Percentiles rank a stretch among this genome's conserved stretches.
Evolutionary conservation across 2,888 invertebrate species (phyloP).

Genomic region (Dioctria rufipes): DNA sequence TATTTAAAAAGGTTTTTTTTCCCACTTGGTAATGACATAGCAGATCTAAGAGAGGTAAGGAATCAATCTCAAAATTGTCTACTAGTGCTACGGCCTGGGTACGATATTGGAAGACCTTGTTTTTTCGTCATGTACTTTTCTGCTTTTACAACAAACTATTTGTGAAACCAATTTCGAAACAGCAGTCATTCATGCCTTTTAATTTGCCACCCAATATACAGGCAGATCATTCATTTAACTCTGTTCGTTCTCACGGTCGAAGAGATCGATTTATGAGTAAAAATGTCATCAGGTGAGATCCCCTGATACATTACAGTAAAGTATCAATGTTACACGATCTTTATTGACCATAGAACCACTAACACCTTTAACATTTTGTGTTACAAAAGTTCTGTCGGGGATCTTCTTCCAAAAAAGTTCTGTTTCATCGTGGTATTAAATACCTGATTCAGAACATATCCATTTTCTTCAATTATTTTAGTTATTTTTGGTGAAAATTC

Average conservation of each 20-base stretch:
- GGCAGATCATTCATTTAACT: conserved; percentile 52
- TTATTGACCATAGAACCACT: conserved; percentile 56
- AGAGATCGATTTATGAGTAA: conserved; percentile 43
- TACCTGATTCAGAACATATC: conserved; percentile 57
- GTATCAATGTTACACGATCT: conserved; percentile 62
- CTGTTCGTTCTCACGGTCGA: conserved; percentile 57
- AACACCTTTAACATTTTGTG: conserved; percentile 61
- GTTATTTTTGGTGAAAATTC: conserved; percentile 38
- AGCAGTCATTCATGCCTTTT: conserved; percentile 60
- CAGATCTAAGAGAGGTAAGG: too few species aligned
- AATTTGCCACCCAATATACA: conserved; percentile 61
- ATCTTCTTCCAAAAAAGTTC: conserved; percentile 62
- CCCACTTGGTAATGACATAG: too few species aligned
- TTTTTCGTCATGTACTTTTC: too few species aligned
- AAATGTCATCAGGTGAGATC: conserved; percentile 61
- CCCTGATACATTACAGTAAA: conserved; percentile 63
- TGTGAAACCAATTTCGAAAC: conserved; percentile 58
- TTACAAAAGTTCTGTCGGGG: conserved; percentile 62
- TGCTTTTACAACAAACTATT: conserved; percentile 50
- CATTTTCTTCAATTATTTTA: conserved; percentile 43
- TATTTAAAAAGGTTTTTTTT: too few species aligned
- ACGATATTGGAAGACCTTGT: too few species aligned
- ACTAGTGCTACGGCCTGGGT: too few species aligned
- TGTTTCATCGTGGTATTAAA: conserved; percentile 60
- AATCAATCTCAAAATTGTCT: too few species aligned